These are phyloP conservation scores for Phrynosoma blainvillii DNA, from an alignment of 2,113 vertebrate species.

Conservation along the genomic window DNA sequence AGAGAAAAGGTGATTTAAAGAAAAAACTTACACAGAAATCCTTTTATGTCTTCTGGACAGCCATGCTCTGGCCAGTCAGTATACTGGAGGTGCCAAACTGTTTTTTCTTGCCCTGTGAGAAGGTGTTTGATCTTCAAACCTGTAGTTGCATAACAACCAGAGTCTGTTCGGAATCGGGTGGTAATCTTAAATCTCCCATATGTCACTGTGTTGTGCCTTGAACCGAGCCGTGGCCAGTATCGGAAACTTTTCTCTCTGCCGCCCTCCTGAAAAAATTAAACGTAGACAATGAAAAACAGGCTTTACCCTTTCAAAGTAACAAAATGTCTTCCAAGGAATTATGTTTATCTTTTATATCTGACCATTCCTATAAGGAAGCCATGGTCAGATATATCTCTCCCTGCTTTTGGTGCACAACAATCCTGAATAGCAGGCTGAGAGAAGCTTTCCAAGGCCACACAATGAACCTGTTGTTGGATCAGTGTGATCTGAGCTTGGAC, in stretches of 20 bases:
- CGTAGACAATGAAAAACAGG: neutral
- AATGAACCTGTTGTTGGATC: neutral
- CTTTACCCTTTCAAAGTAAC: neutral
- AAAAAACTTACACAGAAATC: slow-evolving; percentile 92
- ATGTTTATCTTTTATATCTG: neutral
- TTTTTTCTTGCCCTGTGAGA: slow-evolving; percentile 92
- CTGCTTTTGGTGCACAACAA: neutral
- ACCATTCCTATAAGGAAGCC: neutral
- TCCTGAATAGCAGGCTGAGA: neutral
- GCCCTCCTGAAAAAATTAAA: slow-evolving; percentile 82
- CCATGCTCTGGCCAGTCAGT: slow-evolving; percentile 98
- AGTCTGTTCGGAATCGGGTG: slow-evolving; percentile 95
- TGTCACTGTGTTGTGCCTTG: slow-evolving; percentile 92
- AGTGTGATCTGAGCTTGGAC: neutral
- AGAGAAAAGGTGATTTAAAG: neutral
- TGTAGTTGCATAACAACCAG: slow-evolving; percentile 96
- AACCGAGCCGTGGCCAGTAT: slow-evolving; percentile 96
- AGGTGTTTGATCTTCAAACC: slow-evolving; percentile 97
- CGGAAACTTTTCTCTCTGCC: slow-evolving; percentile 96
- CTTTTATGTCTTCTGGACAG: slow-evolving; percentile 94
- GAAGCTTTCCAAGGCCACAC: neutral
- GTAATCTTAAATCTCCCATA: slow-evolving; percentile 98
- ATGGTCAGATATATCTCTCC: neutral
- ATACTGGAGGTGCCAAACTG: slow-evolving; percentile 98
- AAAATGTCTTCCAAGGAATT: neutral